phyloP scores from a whole-genome alignment of 2,797 vertebrate genomes.

The Holocentrus rufus region DNA sequence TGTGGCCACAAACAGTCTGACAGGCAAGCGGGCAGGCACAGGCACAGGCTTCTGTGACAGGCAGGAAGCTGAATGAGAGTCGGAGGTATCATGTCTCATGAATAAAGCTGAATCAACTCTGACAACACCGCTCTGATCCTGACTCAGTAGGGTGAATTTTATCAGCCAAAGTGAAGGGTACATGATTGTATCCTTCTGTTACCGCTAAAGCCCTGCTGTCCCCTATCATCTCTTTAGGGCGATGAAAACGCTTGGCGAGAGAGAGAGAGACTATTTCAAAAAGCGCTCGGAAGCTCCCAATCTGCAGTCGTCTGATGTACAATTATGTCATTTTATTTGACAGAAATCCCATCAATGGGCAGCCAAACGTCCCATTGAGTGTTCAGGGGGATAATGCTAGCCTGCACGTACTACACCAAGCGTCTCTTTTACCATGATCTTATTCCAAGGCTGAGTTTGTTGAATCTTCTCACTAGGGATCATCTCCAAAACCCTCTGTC shows the following conservation, averaged over 20 bases:
- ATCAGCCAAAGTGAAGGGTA: slow-evolving; percentile 43
- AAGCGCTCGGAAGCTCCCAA: slow-evolving; percentile 16
- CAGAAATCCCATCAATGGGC: slow-evolving; percentile 36
- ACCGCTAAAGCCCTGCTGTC: slow-evolving; percentile 30
- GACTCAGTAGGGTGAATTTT: slow-evolving; percentile 28
- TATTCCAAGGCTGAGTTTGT: slow-evolving; percentile 41
- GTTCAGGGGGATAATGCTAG: slow-evolving; percentile 26
- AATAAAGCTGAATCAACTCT: slow-evolving; percentile 66
- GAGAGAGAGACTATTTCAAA: slow-evolving; percentile 19
- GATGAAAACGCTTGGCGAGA: slow-evolving; percentile 18
- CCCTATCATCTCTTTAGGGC: slow-evolving; percentile 20
- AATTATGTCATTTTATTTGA: slow-evolving; percentile 45
- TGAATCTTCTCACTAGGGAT: slow-evolving; percentile 43
- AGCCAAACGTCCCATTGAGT: slow-evolving; percentile 24
- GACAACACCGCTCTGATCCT: slow-evolving; percentile 44
- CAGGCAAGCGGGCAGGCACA: background rate
- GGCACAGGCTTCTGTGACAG: slow-evolving; percentile 19
- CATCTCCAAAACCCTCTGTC: slow-evolving; percentile 57
- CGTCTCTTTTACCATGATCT: slow-evolving; percentile 30
- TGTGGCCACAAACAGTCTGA: background rate
- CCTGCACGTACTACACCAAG: slow-evolving; percentile 31
- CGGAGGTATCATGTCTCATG: slow-evolving; percentile 57
- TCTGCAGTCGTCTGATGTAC: slow-evolving; percentile 11
- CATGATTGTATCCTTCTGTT: slow-evolving; percentile 38
- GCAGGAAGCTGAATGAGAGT: slow-evolving; percentile 28